These are phyloP conservation scores for Lasiommata megera DNA, from an alignment of 2,888 invertebrate genomes.

Conservation along the genomic window DNA sequence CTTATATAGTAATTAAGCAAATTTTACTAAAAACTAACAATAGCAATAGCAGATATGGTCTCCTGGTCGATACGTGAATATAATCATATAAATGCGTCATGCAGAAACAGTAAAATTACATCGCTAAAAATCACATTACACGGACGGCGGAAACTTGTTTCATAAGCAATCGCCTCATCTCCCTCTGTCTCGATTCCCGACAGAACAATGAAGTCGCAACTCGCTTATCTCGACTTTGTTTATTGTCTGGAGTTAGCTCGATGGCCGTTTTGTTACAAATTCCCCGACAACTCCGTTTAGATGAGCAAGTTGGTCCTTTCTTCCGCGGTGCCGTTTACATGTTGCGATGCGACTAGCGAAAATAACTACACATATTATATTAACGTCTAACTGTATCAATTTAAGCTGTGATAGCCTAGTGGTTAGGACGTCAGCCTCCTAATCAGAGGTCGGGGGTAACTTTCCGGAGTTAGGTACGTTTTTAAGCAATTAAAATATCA, in stretches of 20 bases:
- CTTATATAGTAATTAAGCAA: too few relatives aligned
- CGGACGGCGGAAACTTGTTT: conserved; percentile 46
- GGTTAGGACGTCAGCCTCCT: too few relatives aligned
- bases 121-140: conserved; percentile 25
- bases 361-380: not conserved
- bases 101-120: not conserved
- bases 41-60: too few relatives aligned
- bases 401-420: too few relatives aligned
- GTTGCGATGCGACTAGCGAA: conserved; percentile 35
- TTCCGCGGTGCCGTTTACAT: conserved; percentile 45
- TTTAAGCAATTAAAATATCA: too few relatives aligned
- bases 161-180: conserved; percentile 50
- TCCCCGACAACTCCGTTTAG: conserved; percentile 62
- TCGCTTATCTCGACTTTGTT: conserved; percentile 67
- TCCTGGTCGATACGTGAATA: too few relatives aligned
- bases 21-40: too few relatives aligned
- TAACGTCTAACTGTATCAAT: too few relatives aligned
- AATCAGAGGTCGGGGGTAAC: too few relatives aligned
- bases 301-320: conserved; percentile 65
- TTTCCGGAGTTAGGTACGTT: too few relatives aligned
- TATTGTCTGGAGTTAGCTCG: conserved; percentile 74
- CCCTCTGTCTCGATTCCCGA: conserved; percentile 44
- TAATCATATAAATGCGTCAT: too few relatives aligned
- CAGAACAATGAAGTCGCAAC: conserved; percentile 55
- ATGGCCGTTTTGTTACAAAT: conserved; percentile 69